A percentile compares a stretch with the other conserved stretches of the same genome.
These are phyloP conservation scores for Drosophila mimica DNA, from an alignment of 2,888 invertebrate species.

Conservation along the genomic window DNA sequence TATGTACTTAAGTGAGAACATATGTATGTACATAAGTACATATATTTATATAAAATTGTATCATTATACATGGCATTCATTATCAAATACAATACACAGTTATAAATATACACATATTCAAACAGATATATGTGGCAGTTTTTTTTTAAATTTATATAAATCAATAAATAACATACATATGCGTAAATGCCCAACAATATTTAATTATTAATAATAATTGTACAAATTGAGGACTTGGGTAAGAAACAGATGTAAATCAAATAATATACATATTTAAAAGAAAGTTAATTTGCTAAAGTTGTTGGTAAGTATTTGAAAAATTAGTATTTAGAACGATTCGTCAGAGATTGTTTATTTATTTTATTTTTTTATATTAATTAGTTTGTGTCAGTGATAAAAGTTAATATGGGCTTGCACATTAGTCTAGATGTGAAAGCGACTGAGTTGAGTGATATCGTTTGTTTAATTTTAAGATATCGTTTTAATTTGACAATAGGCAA, in stretches of 20 bases:
- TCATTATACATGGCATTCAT: constrained; percentile 36
- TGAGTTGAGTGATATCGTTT: constrained; percentile 62
- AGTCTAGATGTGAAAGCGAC: constrained; percentile 63
- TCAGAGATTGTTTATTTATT: constrained; percentile 10
- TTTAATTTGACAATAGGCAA: constrained; percentile 61
- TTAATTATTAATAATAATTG: constrained; percentile 12
- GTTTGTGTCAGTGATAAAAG: constrained; percentile 9
- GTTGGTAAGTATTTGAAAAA: constrained; percentile 1
- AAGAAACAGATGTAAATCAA: constrained; percentile 5
- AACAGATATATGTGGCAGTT: constrained; percentile 2
- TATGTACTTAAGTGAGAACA: background rate
- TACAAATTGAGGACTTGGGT: background rate
- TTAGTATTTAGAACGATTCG: constrained; percentile 21
- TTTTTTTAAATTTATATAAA: constrained; percentile 11
- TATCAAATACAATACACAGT: constrained; percentile 28
- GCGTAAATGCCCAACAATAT: constrained; percentile 35
- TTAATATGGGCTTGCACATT: constrained; percentile 36
- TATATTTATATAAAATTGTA: constrained; percentile 13
- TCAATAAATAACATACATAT: constrained; percentile 16
- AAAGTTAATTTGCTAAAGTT: constrained; percentile 1
- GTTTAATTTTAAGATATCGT: constrained; percentile 59
- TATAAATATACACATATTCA: constrained; percentile 18
- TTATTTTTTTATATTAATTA: constrained; percentile 1
- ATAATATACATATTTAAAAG: constrained; percentile 5
- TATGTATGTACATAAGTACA: constrained; percentile 20